Evolutionary conservation across 2,888 invertebrate genomes (phyloP).

Genomic region (Apodemia mormo): DNA sequence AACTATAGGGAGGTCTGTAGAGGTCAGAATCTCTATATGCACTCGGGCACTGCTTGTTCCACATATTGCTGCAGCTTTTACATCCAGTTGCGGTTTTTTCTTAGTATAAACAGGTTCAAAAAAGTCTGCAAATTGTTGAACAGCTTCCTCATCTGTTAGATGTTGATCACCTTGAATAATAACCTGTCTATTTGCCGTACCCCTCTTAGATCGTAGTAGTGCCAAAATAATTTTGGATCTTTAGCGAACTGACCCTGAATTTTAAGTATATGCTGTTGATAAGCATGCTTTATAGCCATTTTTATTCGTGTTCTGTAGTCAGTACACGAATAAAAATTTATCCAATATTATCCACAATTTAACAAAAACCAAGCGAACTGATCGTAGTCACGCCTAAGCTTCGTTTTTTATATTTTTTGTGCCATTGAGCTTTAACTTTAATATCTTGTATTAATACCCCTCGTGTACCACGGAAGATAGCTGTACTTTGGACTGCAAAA

Average conservation of each 20-base stretch:
- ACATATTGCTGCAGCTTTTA: not conserved
- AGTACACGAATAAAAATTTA: too few relatives aligned
- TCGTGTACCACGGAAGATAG: too few relatives aligned
- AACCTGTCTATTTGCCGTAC: not conserved
- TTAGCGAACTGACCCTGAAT: conserved; percentile 25
- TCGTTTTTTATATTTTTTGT: conserved; percentile 11
- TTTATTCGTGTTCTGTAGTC: not conserved
- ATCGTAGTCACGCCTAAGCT: not conserved
- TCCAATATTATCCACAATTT: too few relatives aligned
- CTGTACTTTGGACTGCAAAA: not conserved
- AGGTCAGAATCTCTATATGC: not conserved
- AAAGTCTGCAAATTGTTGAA: not conserved
- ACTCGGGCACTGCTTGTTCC: not conserved
- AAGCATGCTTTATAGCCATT: conserved; percentile 31
- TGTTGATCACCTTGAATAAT: conserved; percentile 1
- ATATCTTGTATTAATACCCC: not conserved
- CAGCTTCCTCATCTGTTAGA: not conserved
- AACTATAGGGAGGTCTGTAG: too few relatives aligned
- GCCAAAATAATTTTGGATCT: not conserved
- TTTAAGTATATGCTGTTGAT: conserved; percentile 20
- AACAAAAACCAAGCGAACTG: not conserved
- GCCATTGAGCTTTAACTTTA: conserved; percentile 23
- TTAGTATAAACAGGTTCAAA: not conserved
- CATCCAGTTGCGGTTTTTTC: not conserved
- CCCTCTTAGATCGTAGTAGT: not conserved